Conservation (phyloP, 1,140 invertebrate genomes). For the Limonius californicus region DNA sequence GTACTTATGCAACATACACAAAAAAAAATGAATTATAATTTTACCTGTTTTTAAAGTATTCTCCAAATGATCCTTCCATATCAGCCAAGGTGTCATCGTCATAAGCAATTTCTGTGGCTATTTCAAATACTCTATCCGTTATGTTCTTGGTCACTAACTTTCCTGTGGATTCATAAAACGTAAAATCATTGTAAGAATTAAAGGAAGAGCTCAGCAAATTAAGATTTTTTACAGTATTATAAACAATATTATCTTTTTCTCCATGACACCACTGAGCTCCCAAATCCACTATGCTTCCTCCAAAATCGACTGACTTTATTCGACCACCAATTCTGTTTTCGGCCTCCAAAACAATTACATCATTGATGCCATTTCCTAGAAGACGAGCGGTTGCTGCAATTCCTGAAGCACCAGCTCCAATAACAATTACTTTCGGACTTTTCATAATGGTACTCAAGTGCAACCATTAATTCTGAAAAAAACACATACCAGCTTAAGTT, state of each 20-base stretch:
- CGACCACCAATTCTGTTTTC: constrained; percentile 68
- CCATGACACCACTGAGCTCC: constrained; percentile 74
- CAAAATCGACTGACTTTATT: constrained; percentile 58
- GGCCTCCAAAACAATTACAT: constrained; percentile 64
- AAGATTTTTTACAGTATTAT: constrained; percentile 57
- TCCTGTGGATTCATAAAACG: constrained; percentile 36
- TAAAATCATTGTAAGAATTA: constrained; percentile 32
- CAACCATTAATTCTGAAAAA: not conserved
- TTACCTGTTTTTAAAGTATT: constrained; percentile 36
- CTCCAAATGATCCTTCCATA: constrained; percentile 28
- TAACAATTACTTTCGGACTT: constrained; percentile 45
- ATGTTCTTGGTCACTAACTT: constrained; percentile 47
- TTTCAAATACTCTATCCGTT: constrained; percentile 39
- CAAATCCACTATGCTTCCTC: constrained; percentile 64
- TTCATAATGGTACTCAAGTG: not conserved
- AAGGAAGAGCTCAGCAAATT: constrained; percentile 49
- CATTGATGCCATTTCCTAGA: constrained; percentile 51
- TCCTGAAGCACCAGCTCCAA: constrained; percentile 58
- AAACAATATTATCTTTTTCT: constrained; percentile 66
- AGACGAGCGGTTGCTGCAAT: constrained; percentile 56
- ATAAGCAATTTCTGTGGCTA: constrained; percentile 26
- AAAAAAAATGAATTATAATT: not conserved
- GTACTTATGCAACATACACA: not conserved
- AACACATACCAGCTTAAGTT: not conserved
- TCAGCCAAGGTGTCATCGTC: constrained; percentile 27